Evolutionary conservation across 2,888 invertebrate genomes (phyloP).

Genomic region (Leptothorax acervorum): DNA sequence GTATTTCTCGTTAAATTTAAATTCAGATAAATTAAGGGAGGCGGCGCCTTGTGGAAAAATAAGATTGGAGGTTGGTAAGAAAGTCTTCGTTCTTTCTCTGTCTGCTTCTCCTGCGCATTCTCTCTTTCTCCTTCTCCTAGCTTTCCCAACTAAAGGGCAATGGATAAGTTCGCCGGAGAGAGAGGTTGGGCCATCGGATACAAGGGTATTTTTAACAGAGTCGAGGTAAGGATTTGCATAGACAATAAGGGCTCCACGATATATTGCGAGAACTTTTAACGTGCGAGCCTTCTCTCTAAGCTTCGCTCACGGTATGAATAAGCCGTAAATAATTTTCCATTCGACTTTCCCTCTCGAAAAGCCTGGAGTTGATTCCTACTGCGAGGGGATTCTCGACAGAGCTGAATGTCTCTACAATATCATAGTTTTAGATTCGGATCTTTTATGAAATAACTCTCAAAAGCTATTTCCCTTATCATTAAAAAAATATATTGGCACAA

Average conservation of each 20-base stretch:
- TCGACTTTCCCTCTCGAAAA: constrained; percentile 69
- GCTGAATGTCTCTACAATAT: constrained; percentile 21
- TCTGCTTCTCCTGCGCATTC: constrained; percentile 1
- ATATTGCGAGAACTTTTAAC: constrained; percentile 81
- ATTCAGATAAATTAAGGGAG: constrained; percentile 78
- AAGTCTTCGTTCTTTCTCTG: constrained; percentile 12
- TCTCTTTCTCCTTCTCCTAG: neutral
- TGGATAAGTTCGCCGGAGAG: constrained; percentile 27
- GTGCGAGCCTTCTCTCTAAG: constrained; percentile 60
- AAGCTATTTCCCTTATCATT: constrained; percentile 66
- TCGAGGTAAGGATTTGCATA: constrained; percentile 82
- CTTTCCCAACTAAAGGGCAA: constrained; percentile 41
- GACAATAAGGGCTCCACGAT: constrained; percentile 78
- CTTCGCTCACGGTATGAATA: constrained; percentile 74
- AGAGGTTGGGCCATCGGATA: constrained; percentile 69
- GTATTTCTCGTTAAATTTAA: constrained; percentile 78
- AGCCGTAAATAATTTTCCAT: constrained; percentile 80
- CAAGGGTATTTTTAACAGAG: constrained; percentile 80
- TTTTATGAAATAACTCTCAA: constrained; percentile 24
- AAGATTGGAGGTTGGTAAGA: constrained; percentile 59
- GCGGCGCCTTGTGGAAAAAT: constrained; percentile 63
- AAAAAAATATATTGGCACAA: constrained; percentile 58
- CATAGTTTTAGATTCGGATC: constrained; percentile 31
- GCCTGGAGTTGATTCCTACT: constrained; percentile 20
- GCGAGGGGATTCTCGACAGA: constrained; percentile 51